phyloP scores from a whole-genome alignment of 2,888 invertebrate species.

The Drosophila ustulata region DNA sequence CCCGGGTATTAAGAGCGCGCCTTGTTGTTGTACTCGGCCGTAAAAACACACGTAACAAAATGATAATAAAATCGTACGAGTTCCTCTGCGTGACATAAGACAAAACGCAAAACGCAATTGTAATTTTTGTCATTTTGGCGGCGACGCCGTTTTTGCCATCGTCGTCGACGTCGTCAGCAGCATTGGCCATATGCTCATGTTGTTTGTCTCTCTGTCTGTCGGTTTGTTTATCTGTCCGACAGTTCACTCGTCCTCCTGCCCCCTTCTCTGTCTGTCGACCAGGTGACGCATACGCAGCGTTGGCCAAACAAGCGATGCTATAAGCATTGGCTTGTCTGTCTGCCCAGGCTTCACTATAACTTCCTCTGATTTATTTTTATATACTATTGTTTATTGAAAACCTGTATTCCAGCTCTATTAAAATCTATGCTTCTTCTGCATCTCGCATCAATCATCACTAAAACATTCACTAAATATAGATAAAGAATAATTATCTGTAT shows the following conservation, averaged over 20 bases:
- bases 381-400: too few species aligned
- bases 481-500: too few species aligned
- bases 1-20: slow-evolving; percentile 12
- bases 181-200: slow-evolving; percentile 44
- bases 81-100: slow-evolving; percentile 74
- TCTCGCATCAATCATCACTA: too few species aligned
- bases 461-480: too few species aligned
- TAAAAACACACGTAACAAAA: slow-evolving; percentile 81
- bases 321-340: slow-evolving; percentile 7
- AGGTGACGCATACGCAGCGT: slow-evolving; percentile 65
- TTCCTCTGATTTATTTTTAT: background rate
- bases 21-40: slow-evolving; percentile 48
- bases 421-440: too few species aligned
- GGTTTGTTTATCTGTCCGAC: slow-evolving; percentile 8
- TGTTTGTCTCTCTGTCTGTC: slow-evolving; percentile 38
- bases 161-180: slow-evolving; percentile 15
- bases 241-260: background rate
- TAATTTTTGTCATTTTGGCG: slow-evolving; percentile 75
- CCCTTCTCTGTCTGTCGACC: slow-evolving; percentile 14
- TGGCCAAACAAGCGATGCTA: slow-evolving; percentile 9
- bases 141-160: slow-evolving; percentile 33
- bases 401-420: too few species aligned
- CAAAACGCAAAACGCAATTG: slow-evolving; percentile 66
- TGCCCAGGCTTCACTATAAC: background rate
- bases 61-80: slow-evolving; percentile 76